Conservation (phyloP, 2,113 vertebrate genomes). For the Phocoena phocoena region DNA sequence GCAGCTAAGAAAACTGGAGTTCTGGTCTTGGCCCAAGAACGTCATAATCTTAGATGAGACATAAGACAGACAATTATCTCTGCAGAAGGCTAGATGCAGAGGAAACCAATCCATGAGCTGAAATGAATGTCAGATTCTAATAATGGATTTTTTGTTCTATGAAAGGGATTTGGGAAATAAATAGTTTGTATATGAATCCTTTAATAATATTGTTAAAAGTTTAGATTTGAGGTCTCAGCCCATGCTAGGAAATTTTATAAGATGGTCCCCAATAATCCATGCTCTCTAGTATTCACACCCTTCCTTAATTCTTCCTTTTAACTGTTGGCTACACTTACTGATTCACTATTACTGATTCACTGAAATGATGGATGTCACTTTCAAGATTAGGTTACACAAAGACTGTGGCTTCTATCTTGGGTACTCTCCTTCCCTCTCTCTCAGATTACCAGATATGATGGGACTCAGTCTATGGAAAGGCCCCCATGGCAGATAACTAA, state of each 20-base stretch:
- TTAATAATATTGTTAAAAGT: not conserved
- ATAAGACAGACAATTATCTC: not conserved
- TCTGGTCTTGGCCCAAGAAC: not conserved
- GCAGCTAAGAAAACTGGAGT: not conserved
- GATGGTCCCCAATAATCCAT: rapidly evolving
- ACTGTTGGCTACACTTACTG: not conserved
- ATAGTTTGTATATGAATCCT: not conserved
- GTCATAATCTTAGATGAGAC: not conserved
- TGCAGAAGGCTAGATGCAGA: not conserved
- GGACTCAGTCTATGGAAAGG: not conserved
- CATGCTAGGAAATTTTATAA: not conserved
- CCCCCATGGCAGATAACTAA: no score
- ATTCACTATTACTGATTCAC: not conserved
- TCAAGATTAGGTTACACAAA: not conserved
- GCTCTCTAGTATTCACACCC: not conserved
- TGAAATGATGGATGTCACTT: not conserved
- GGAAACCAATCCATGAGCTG: not conserved
- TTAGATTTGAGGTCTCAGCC: not conserved
- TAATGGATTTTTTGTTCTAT: not conserved
- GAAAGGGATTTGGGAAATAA: not conserved
- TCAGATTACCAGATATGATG: not conserved
- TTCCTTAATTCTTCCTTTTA: not conserved
- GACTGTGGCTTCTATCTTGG: not conserved
- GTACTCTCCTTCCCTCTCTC: not conserved
- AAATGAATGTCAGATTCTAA: not conserved